Conservation (phyloP, 2,113 vertebrate species). For the Chaetodon trifascialis region DNA sequence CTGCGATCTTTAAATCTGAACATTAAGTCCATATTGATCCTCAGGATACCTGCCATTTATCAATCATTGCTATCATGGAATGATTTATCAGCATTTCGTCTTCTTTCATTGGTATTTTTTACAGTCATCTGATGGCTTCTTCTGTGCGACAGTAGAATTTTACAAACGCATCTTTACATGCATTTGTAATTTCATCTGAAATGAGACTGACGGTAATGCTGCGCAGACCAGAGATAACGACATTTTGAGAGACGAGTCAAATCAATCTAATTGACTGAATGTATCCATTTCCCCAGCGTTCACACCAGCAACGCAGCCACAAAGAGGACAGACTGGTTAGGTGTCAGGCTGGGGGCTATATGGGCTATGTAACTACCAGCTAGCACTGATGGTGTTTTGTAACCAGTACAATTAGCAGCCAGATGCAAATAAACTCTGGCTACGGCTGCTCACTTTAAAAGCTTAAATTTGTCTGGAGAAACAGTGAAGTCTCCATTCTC, state of each 20-base stretch:
- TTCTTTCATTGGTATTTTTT: background rate
- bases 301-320: background rate
- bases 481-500: background rate
- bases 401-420: background rate
- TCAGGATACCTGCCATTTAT: background rate
- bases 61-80: no score
- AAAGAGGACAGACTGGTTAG: background rate
- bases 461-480: background rate
- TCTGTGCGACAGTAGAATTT: background rate
- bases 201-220: background rate
- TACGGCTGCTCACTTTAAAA: background rate
- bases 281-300: background rate
- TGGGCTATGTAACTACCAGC: background rate
- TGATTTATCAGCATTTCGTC: no score
- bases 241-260: background rate
- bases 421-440: background rate
- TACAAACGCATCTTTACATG: background rate
- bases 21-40: background rate
- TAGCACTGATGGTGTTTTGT: background rate
- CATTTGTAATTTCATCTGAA: background rate
- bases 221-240: background rate
- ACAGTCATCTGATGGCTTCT: background rate
- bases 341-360: background rate
- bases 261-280: background rate
- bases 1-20: background rate